These are phyloP conservation scores for Mirounga angustirostris DNA, from an alignment of 2,113 vertebrate species.

Conservation along the genomic window DNA sequence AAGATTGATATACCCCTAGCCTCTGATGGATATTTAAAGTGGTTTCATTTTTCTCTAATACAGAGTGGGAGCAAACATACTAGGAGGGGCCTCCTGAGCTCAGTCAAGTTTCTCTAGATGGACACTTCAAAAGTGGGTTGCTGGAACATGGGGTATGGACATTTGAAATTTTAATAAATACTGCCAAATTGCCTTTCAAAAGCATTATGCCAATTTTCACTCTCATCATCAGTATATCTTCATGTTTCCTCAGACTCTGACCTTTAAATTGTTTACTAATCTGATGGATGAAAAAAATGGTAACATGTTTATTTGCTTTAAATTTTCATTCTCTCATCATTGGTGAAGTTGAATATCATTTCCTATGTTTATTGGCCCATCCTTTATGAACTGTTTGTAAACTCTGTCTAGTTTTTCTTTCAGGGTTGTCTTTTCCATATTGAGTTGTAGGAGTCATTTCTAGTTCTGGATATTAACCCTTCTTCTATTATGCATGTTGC, in stretches of 20 bases:
- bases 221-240: neutral
- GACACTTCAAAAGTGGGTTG: constrained; percentile 6
- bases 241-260: constrained; percentile 39
- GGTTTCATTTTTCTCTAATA: constrained; percentile 55
- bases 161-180: constrained; percentile 47
- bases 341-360: constrained; percentile 15
- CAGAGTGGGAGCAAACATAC: neutral
- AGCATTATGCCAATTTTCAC: neutral
- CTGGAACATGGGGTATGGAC: neutral
- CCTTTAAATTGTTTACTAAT: constrained; percentile 33
- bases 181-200: constrained; percentile 38
- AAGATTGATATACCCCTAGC: neutral
- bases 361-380: neutral
- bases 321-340: constrained; percentile 30
- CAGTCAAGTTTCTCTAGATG: constrained; percentile 34
- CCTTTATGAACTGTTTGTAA: constrained; percentile 43
- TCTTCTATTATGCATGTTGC: neutral
- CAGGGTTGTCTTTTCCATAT: neutral
- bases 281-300: constrained; percentile 5
- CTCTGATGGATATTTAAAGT: constrained; percentile 32
- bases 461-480: constrained; percentile 21
- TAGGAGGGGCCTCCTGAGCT: neutral
- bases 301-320: constrained; percentile 1
- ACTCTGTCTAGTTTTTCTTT: constrained; percentile 29
- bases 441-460: constrained; percentile 28